A percentile compares a stretch with the other conserved stretches of the same genome.
Conservation (phyloP, 1,140 invertebrate genomes). For the Acromyrmex heyeri region DNA sequence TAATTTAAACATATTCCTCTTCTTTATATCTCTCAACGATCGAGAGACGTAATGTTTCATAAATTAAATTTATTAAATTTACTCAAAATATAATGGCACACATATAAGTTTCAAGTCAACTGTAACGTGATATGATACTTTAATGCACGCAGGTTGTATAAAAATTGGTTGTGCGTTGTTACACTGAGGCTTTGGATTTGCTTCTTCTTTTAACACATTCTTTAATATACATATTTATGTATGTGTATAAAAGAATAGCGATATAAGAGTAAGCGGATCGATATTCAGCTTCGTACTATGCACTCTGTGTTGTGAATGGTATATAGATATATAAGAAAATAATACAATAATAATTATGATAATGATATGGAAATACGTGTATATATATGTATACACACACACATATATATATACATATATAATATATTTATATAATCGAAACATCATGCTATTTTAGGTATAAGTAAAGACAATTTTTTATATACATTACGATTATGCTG, state of each 20-base stretch:
- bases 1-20: neutral
- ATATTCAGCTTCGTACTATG: slow-evolving; percentile 86
- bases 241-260: slow-evolving; percentile 60
- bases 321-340: slow-evolving; percentile 75
- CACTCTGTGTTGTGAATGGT: slow-evolving; percentile 87
- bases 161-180: slow-evolving; percentile 86
- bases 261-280: slow-evolving; percentile 75
- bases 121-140: slow-evolving; percentile 76
- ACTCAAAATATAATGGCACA: slow-evolving; percentile 54
- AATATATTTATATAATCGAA: slow-evolving; percentile 85
- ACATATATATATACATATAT: slow-evolving; percentile 83
- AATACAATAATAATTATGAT: slow-evolving; percentile 78
- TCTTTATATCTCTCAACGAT: slow-evolving; percentile 4
- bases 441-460: slow-evolving; percentile 86
- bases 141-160: slow-evolving; percentile 85
- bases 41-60: slow-evolving; percentile 51
- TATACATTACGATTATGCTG: slow-evolving; percentile 83
- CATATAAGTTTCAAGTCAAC: slow-evolving; percentile 51
- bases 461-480: slow-evolving; percentile 87
- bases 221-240: slow-evolving; percentile 59
- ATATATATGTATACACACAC: slow-evolving; percentile 79
- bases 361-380: slow-evolving; percentile 79
- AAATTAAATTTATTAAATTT: slow-evolving; percentile 55
- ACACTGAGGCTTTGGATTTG: slow-evolving; percentile 80
- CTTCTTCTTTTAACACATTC: slow-evolving; percentile 72